Base-by-base conservation (phyloP, 2,888 invertebrate genomes). In the Leucoma salicis region DNA sequence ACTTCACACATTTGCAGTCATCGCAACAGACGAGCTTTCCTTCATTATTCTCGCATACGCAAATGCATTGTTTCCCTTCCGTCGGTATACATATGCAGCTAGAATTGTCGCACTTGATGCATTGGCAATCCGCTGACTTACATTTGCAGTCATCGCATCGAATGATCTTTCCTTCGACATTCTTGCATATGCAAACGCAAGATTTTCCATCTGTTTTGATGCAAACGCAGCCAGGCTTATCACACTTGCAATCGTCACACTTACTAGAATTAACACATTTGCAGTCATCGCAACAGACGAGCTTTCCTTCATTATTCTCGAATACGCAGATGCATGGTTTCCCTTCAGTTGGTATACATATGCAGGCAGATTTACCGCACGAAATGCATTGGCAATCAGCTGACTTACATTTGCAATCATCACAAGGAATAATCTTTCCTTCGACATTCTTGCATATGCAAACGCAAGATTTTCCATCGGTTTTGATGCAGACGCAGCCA, bases 391-490 rank as follows among this genome's bases (percentile, higher is more conserved):
- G 63, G 10, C 59, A 43, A 2, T 31, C 41, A 14, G 48, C 45
- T 32, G 70, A 70, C 14, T 63, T 51, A 41, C 77, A 74, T 35
- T 66, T 51, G 41, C 77, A 74, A 35, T 65, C 63, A 2, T 58
- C 43, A 12, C 74, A 70, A 12, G 49, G 0, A 0, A 43, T 32
- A 10, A 46, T 43, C 10, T 46, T 39, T 0, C 63, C 65, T 10
- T 57, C 42, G 2, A 42, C 41, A 48, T 66, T 60, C 24, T 48
- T 16, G 24, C 59, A 63, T 0, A 66, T 41, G 28, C 71, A 68
- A 14, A 67, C 47, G 48, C 63, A 65, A 24, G 55, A 28, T 28
- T 61, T 63, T 0, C 63, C 70, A 0, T 45, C 40, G 27, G 64
- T 60, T 1, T 38, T 1, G 0, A 63, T 47, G 21, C 66, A 67